Conservation (phyloP, 2,797 vertebrate genomes). For the Meriones psammophilus region DNA sequence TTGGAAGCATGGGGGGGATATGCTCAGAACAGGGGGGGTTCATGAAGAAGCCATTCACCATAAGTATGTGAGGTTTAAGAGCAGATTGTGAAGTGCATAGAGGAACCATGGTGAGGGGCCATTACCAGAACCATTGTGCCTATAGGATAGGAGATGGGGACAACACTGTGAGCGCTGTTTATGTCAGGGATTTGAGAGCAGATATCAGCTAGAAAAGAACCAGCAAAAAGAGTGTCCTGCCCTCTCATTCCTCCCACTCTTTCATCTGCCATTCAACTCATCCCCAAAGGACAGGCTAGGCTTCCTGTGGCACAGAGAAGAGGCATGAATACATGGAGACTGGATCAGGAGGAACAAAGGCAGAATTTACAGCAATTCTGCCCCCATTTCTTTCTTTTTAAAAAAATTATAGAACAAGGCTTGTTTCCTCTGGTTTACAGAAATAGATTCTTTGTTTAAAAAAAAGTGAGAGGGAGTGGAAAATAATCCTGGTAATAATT, state of each 20-base stretch:
- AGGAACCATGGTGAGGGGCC: background rate
- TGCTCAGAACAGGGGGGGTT: background rate
- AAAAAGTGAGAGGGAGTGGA: conserved; percentile 10
- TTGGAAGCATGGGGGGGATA: background rate
- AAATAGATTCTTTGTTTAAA: conserved; percentile 66
- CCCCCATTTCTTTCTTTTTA: background rate
- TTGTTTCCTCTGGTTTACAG: conserved; percentile 71
- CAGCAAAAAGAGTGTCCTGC: too few relatives aligned
- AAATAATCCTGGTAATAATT: conserved; percentile 71
- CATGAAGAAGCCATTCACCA: background rate
- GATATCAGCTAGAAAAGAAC: background rate
- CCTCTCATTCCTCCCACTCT: background rate
- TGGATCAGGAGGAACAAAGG: background rate
- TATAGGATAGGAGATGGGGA: background rate
- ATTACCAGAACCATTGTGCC: background rate
- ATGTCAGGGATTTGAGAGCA: background rate
- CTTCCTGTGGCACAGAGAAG: background rate
- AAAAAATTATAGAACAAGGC: conserved; percentile 46
- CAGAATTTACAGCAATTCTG: conserved; percentile 43
- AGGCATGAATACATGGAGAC: accelerated
- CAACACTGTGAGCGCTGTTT: background rate
- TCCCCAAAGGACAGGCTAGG: background rate
- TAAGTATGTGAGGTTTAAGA: background rate
- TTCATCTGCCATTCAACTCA: background rate
- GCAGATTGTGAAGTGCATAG: background rate